Base-by-base conservation (phyloP, 1,140 invertebrate species). In the Druon quercuslanigerum region DNA sequence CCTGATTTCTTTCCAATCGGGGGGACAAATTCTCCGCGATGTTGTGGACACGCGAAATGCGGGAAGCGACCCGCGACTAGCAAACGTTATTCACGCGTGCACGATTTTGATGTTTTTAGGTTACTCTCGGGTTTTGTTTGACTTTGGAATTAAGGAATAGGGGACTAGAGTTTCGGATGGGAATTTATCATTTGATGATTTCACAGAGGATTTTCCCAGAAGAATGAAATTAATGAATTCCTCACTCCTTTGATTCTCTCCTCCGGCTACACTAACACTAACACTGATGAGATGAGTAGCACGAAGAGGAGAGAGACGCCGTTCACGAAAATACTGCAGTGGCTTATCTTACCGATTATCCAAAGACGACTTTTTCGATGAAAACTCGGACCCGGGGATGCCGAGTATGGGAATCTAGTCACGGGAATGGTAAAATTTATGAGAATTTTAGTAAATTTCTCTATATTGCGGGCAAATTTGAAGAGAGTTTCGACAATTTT, bases 301-400 rank as follows among this genome's bases (percentile, higher is more conserved):
- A 25, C 20, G 17, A 60, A 66, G 60, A 66, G 25, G 8, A 46
- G 60, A 66, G 60, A 17, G 54, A 66, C 60, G 60, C 60, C 60
- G 60, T 40, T 54, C 25, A 66, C 40, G 19, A 20, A 60, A 60
- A 33, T 57, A 57, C 57, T 60, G 20, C 20, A 60, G 57, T 60
- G 57, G 57, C 33, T 60, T 60, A 60, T 60, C 40, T 46, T 46
- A 46, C 40, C 40, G 40, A 46, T 46, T 46, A 46, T 46, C 9
- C 40, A 11, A 8, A 11, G 40, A 46, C 40, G 40, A 46, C 9
- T 46, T 46, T 46, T 46, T 46, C 8, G 40, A 46, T 2, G 40
- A 11, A 46, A 46, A 46, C 6, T 11, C 40, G 40, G 40, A 46
- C 40, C 40, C 40, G 8, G 40, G 6, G 40, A 9, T 46, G 9